phyloP scores from a whole-genome alignment of 2,888 invertebrate genomes.

The Cheilosia vulpina region DNA sequence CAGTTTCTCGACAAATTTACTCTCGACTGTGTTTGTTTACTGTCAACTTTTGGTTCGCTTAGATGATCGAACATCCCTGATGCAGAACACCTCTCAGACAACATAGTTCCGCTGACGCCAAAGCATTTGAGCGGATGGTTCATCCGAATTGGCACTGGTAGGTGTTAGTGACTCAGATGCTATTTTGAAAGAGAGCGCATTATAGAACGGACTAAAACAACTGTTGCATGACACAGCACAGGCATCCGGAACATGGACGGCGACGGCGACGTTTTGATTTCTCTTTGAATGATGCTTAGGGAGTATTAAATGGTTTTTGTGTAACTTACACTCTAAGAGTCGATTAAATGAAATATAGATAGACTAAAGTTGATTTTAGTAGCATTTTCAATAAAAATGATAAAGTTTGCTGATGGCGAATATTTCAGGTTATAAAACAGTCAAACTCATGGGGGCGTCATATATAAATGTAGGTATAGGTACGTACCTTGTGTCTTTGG shows the following conservation, averaged over 20 bases:
- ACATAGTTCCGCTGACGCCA: constrained; percentile 29
- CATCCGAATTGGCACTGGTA: constrained; percentile 16
- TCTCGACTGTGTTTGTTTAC: constrained; percentile 5
- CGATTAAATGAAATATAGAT: no score
- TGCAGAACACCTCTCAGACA: constrained; percentile 25
- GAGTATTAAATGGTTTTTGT: background rate
- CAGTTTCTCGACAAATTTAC: background rate
- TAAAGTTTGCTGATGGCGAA: no score
- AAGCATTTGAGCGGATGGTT: constrained; percentile 25
- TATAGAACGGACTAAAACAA: background rate
- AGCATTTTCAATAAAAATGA: no score
- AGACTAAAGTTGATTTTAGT: no score
- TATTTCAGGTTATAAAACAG: no score
- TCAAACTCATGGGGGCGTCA: no score
- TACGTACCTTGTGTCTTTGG: no score
- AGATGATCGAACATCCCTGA: constrained; percentile 10
- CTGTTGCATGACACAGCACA: background rate
- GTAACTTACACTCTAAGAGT: no score
- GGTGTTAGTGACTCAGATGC: constrained; percentile 9
- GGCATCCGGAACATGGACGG: background rate
- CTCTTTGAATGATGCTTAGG: background rate
- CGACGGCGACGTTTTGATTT: no score
- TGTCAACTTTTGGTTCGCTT: constrained; percentile 25
- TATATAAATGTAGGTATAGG: no score
- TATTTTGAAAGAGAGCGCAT: constrained; percentile 19